Evolutionary conservation across 1,140 invertebrate species (phyloP).

Genomic region (Apis cerana): DNA sequence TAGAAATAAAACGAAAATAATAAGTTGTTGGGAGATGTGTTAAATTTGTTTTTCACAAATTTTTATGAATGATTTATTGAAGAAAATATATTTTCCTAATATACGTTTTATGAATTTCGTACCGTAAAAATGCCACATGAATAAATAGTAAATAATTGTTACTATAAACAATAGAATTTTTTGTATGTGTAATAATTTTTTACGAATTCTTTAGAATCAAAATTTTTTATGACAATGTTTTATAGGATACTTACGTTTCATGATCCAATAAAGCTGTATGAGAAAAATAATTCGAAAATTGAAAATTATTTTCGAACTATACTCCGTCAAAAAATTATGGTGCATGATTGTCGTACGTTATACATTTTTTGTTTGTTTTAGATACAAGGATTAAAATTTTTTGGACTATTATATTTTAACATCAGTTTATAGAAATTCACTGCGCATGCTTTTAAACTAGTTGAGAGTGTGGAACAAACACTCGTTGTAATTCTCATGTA

Average conservation of each 20-base stretch:
- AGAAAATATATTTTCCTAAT: constrained; percentile 23
- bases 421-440: constrained; percentile 29
- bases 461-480: constrained; percentile 1
- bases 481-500: constrained; percentile 22
- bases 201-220: background rate
- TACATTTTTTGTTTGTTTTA: background rate
- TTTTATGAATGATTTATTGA: constrained; percentile 14
- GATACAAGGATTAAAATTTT: constrained; percentile 1
- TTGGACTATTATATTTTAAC: constrained; percentile 21
- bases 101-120: background rate
- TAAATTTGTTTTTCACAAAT: background rate
- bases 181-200: background rate
- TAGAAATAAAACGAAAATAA: constrained; percentile 37
- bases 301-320: constrained; percentile 14
- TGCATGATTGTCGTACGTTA: constrained; percentile 40
- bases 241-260: constrained; percentile 34
- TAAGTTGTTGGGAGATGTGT: constrained; percentile 9
- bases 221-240: background rate
- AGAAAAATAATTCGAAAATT: constrained; percentile 23
- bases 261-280: constrained; percentile 13
- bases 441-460: constrained; percentile 32
- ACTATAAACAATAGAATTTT: background rate
- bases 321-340: constrained; percentile 5
- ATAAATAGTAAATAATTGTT: background rate
- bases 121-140: constrained; percentile 33